Evolutionary conservation across 2,113 vertebrate genomes (phyloP).

Genomic region (Litocranius walleri): DNA sequence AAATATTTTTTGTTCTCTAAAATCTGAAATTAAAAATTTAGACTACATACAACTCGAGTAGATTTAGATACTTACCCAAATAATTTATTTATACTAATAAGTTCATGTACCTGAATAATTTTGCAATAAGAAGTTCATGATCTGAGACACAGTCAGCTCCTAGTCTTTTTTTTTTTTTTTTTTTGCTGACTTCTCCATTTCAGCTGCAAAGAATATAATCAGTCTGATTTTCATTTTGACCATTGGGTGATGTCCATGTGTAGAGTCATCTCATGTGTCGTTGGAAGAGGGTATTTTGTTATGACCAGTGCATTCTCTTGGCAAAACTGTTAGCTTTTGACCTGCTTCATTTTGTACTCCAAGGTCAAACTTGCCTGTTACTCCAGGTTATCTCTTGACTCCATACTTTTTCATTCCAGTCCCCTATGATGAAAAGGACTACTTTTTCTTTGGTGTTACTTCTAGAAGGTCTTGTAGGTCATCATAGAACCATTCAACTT

Average conservation of each 20-base stretch:
- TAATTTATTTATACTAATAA: background rate
- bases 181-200: background rate
- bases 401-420: background rate
- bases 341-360: background rate
- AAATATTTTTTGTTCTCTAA: background rate
- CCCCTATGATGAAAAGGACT: background rate
- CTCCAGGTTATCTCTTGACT: background rate
- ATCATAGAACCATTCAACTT: background rate
- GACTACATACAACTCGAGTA: background rate
- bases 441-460: background rate
- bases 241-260: background rate
- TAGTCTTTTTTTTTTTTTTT: background rate
- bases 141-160: background rate
- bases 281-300: background rate
- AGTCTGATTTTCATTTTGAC: background rate
- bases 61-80: background rate
- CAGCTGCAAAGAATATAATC: background rate
- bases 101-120: background rate
- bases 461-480: background rate
- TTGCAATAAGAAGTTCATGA: background rate
- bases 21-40: background rate
- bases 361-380: background rate
- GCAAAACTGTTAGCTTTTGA: background rate
- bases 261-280: background rate
- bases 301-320: background rate